Conservation (phyloP, 2,797 vertebrate species). For the Chiropotes sagulatus region DNA sequence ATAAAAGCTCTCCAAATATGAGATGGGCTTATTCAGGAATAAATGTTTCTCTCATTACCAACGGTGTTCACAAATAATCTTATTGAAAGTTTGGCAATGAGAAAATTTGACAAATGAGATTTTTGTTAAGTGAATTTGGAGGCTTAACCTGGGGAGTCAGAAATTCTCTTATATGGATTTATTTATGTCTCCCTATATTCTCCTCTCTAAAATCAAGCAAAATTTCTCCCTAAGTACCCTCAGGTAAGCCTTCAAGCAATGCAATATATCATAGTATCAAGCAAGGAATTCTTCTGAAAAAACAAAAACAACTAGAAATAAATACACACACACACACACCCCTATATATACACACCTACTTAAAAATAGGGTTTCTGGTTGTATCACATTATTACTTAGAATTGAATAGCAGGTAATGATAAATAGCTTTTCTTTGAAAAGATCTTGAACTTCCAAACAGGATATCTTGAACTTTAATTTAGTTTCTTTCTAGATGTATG, state of each 20-base stretch:
- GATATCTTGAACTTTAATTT: neutral
- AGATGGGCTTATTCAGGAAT: neutral
- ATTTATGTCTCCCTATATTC: neutral
- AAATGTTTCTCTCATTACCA: neutral
- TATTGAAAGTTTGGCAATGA: neutral
- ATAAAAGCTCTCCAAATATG: neutral
- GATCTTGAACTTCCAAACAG: neutral
- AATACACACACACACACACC: neutral
- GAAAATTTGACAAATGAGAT: neutral
- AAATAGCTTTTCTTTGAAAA: neutral
- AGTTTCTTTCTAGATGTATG: neutral
- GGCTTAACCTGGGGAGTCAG: neutral
- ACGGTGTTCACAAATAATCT: neutral
- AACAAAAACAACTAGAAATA: neutral
- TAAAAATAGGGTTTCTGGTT: neutral
- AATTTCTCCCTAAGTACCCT: neutral
- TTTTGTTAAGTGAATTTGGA: neutral
- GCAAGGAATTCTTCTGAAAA: neutral
- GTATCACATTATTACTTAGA: neutral
- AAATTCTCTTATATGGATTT: neutral
- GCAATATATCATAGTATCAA: neutral
- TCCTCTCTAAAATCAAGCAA: neutral
- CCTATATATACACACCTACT: neutral
- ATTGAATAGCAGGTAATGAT: neutral
- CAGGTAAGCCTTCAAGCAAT: neutral